Evolutionary conservation across 2,113 vertebrate genomes (phyloP), one percentile per base, ranked within the genome.

Genomic region (Gobius niger): DNA sequence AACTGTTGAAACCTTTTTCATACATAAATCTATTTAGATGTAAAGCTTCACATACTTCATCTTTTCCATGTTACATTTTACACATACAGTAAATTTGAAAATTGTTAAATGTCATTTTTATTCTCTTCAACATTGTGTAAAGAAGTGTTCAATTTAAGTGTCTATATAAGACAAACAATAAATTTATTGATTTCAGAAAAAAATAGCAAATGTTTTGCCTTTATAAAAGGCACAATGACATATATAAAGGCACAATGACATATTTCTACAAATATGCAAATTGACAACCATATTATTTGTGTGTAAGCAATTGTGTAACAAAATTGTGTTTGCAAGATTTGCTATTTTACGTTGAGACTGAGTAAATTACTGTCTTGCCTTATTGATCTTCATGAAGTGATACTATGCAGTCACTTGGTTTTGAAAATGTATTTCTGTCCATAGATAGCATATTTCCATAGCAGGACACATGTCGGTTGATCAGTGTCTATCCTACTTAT

Each of bases 211-310:
- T 18, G 7, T 9, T 34, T 34, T 34, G 24, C 24, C 24, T 34
- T 34, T 34, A 34, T 34, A n/a, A 34, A 34, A 34, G 24, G 24
- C 24, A 34, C 24, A 16, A 60, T n/a, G 1, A 50, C 69, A 65
- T 65, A 57, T 24, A n/a, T n/a, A 34, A 34, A 34, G 24, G 24
- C 24, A 34, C 24, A 16, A 60, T n/a, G 1, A 50, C 69, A 65
- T 65, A 57, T 24, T 59, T 71, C 77, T 75, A 82, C 63, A 80
- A 85, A 84, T 88, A 88, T 87, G 81, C 85, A 88, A 89, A 78
- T 65, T 82, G 44, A 46, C 44, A 46, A 46, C 44, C 44, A 46
- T 10, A 46, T 46, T 46, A 11, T 46, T 9, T 11, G 7, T 46
- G 44, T 46, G 44, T 11, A 46, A 46, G 44, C 44, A 46, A 11